Evolutionary conservation across 1,140 invertebrate species (phyloP), one percentile per base, ranked within the genome.

Genomic region (Drosophila nigrodunni): DNA sequence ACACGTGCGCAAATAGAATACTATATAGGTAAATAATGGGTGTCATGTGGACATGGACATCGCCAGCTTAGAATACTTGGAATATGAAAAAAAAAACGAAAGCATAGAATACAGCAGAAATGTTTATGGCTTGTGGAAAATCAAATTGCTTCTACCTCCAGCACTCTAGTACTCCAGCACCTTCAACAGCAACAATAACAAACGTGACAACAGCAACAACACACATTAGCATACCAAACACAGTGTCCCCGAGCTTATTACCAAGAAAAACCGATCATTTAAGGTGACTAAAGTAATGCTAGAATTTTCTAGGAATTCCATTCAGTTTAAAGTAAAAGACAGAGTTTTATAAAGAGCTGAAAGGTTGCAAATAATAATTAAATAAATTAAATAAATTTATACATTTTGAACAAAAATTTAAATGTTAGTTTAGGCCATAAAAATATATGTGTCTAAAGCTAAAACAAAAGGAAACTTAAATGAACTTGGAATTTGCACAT

Each of bases 11-110:
- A 49, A 72, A 80, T 50, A 78, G 68, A 73, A 69, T 77, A 30
- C 25, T 30, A 80, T 69, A 65, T 65, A 59, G 59, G 35, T 57
- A 57, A 65, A 72, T 76, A 89, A 79, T 67, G 80, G 80, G 65
- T 83, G 83, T 77, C 77, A 79, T 64, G 61, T 64, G 64, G 62
- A 52, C 58, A 65, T n/a, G 44, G 49, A 49, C 44, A 49, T 35
- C 13, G n/a, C 35, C 15, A 69, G 50, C 50, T 52, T 52, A 13
- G 47, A 50, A 64, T 64, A 64, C 47, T 13, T 10, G 35, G 18
- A 9, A 64, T 52, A 64, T 52, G 35, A 30, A 10, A 52, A 11
- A 44, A 60, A 34, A 54, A 46, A 39, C 52, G 15, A 64, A 64
- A 37, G 41, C 37, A 35, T 46, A 60, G 15, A 54, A 18, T 41